Conservation (phyloP, 2,888 invertebrate genomes). For the Adelphocoris suturalis region DNA sequence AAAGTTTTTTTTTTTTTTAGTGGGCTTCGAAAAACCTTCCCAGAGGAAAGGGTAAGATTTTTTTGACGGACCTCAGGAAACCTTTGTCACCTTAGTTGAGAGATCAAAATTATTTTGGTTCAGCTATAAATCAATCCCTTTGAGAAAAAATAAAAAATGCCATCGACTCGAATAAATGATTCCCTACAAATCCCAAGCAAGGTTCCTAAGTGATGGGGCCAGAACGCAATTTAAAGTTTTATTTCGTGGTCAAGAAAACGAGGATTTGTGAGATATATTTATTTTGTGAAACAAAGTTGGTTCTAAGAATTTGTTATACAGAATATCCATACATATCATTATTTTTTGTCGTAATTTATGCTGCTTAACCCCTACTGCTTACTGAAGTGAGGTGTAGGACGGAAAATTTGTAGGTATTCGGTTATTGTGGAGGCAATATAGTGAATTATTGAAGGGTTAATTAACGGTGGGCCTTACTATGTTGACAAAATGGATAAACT, state of each 20-base stretch:
- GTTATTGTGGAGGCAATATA: too few species aligned
- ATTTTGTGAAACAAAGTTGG: too few species aligned
- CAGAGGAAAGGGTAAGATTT: neutral
- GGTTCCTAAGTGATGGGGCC: neutral
- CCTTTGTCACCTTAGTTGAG: slow-evolving; percentile 6
- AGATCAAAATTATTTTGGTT: slow-evolving; percentile 61
- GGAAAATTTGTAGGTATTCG: too few species aligned
- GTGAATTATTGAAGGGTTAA: too few species aligned
- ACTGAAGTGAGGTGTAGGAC: too few species aligned
- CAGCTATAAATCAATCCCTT: slow-evolving; percentile 36
- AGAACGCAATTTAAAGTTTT: neutral
- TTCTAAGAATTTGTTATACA: too few species aligned
- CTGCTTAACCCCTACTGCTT: too few species aligned
- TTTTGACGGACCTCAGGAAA: slow-evolving; percentile 15
- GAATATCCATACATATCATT: too few species aligned
- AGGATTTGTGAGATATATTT: neutral
- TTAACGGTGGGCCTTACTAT: too few species aligned
- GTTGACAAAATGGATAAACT: too few species aligned
- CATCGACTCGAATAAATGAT: slow-evolving; percentile 13
- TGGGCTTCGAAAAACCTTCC: slow-evolving; percentile 12
- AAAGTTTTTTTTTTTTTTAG: neutral
- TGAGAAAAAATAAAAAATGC: slow-evolving; percentile 36
- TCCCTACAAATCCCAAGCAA: neutral
- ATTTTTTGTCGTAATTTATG: too few species aligned
- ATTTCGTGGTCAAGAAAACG: neutral